These are phyloP conservation scores for Sebastiscus albofasciatus DNA, from an alignment of 2,797 vertebrate genomes.

Conservation along the genomic window DNA sequence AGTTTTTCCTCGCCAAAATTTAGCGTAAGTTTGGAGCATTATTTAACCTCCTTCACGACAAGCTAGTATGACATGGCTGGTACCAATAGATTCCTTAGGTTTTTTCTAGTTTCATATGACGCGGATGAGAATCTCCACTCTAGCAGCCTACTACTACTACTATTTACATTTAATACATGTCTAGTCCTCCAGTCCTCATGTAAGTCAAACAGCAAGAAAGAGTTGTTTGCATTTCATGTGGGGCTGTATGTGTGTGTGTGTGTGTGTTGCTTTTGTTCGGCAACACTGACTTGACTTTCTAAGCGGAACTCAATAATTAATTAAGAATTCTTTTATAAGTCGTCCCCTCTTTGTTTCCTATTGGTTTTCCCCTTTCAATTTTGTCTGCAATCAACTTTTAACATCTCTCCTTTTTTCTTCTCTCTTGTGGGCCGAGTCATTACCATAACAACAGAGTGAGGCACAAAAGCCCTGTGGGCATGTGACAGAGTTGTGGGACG, in stretches of 20 bases:
- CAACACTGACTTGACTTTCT: slow-evolving; percentile 74
- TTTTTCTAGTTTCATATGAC: background rate
- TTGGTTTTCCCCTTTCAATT: slow-evolving; percentile 79
- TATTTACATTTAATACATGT: slow-evolving; percentile 54
- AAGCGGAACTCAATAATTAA: slow-evolving; percentile 77
- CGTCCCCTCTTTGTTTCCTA: slow-evolving; percentile 70
- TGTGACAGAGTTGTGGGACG: slow-evolving; percentile 70
- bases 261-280: slow-evolving; percentile 50
- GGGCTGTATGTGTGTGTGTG: slow-evolving; percentile 8
- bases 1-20: background rate
- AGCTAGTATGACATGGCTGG: background rate
- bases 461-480: slow-evolving; percentile 86
- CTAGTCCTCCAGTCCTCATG: slow-evolving; percentile 38
- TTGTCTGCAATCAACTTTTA: slow-evolving; percentile 82
- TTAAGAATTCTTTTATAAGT: slow-evolving; percentile 78
- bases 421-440: slow-evolving; percentile 78
- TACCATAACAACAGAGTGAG: slow-evolving; percentile 89
- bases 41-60: background rate
- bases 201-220: slow-evolving; percentile 47
- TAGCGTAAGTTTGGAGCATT: background rate
- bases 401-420: slow-evolving; percentile 74
- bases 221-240: slow-evolving; percentile 57
- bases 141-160: background rate
- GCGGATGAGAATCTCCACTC: background rate
- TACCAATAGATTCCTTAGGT: rapidly evolving